Evolutionary conservation across 2,888 invertebrate genomes (phyloP).

Genomic region (Galeopsomyia nigrocyanea): DNA sequence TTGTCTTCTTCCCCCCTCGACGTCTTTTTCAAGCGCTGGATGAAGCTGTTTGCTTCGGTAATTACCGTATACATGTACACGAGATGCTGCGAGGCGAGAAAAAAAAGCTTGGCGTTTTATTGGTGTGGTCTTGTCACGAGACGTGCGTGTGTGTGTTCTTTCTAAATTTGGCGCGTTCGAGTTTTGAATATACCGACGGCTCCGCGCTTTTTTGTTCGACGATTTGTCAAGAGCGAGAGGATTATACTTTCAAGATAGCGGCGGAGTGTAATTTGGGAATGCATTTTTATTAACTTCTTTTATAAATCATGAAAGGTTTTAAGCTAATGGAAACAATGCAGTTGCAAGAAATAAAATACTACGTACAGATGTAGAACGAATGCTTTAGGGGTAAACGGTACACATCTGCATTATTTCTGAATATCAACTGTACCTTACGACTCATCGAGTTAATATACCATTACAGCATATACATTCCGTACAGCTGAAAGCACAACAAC

Average conservation of each 20-base stretch:
- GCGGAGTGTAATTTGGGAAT: too few species aligned
- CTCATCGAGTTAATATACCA: constrained; percentile 25
- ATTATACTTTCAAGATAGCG: not conserved
- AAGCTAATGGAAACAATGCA: too few species aligned
- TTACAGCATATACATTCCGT: constrained; percentile 2
- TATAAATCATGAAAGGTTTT: too few species aligned
- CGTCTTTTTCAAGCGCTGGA: constrained; percentile 5
- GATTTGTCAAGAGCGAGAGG: constrained; percentile 1
- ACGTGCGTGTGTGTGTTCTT: not conserved
- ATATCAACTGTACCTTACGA: not conserved
- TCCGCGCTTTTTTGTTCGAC: not conserved
- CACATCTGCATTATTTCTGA: too few species aligned
- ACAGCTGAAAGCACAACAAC: constrained; percentile 3
- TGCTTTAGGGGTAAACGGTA: too few species aligned
- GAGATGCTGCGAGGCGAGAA: not conserved
- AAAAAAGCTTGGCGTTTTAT: constrained; percentile 4
- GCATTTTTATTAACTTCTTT: too few species aligned
- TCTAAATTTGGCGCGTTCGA: constrained; percentile 26
- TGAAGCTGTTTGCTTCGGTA: constrained; percentile 22
- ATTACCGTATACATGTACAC: constrained; percentile 27
- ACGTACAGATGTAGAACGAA: too few species aligned
- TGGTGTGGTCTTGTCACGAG: too few species aligned
- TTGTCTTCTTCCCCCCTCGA: not conserved
- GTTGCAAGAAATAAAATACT: too few species aligned
- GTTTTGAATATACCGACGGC: not conserved